Evolutionary conservation across 2,797 vertebrate genomes (phyloP).

Genomic region (Cottoperca gobio): DNA sequence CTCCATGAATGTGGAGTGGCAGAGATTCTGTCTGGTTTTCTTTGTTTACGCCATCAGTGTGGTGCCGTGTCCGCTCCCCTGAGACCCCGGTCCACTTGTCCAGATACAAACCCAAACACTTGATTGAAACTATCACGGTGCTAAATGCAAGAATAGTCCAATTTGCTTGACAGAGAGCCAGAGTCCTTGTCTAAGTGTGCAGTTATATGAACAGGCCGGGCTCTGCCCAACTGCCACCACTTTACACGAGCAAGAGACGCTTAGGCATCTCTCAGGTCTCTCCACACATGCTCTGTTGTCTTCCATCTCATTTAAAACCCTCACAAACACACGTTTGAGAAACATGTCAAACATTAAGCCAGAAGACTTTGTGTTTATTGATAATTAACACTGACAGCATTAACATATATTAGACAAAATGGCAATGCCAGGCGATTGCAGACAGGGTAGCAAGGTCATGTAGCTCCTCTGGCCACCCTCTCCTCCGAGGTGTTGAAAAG

Average conservation of each 20-base stretch:
- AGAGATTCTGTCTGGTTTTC: constrained; percentile 1
- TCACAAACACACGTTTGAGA: constrained; percentile 21
- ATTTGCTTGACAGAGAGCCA: constrained; percentile 82
- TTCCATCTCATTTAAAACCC: constrained; percentile 21
- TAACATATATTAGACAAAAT: constrained; percentile 36
- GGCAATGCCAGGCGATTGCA: constrained; percentile 49
- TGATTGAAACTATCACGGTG: constrained; percentile 72
- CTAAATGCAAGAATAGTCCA: constrained; percentile 78
- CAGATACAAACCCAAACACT: constrained; percentile 54
- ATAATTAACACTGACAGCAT: constrained; percentile 18
- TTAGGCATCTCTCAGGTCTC: constrained; percentile 78
- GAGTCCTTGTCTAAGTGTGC: constrained; percentile 66
- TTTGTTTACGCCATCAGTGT: constrained; percentile 22
- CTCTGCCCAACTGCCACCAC: constrained; percentile 75
- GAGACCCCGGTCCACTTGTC: constrained; percentile 49
- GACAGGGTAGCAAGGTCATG: constrained; percentile 84
- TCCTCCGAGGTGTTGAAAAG: constrained; percentile 87
- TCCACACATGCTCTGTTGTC: constrained; percentile 63
- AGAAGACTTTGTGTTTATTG: constrained; percentile 48
- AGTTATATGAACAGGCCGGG: constrained; percentile 59
- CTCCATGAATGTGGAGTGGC: background rate
- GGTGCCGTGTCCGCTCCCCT: background rate
- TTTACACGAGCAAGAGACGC: constrained; percentile 81
- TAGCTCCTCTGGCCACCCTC: constrained; percentile 76
- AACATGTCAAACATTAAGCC: constrained; percentile 3